Base-by-base conservation (phyloP, 1,140 invertebrate genomes). In the Drosophila gunungcola region DNA sequence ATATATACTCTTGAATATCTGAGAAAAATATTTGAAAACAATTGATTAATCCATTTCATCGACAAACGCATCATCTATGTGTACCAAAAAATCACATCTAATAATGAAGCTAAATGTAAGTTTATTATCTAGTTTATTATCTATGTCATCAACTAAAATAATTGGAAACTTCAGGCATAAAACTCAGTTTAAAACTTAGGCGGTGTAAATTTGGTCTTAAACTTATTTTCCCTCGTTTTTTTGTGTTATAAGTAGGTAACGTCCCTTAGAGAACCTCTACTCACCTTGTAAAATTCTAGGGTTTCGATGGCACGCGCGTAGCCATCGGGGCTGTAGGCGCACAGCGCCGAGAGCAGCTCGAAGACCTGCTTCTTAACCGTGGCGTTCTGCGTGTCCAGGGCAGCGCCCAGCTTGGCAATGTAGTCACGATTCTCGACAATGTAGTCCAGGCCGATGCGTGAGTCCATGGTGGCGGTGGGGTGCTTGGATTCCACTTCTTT, bases 341-440 rank as follows among this genome's bases (percentile, higher is more conserved):
- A 98, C 32, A 98, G 94, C 1, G 97, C 97, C 41, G 97, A 97
- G 55, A 98, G 94, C 56, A 98, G 94, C 93, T 98, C 97, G 91
- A 98, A 97, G 75, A 97, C 96, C 94, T 98, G 97, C 93, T 98
- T 98, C 94, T 98, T 98, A 70, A 98, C 97, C 29, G 96, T 95
- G 46, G 95, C 94, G 91, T 97, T 97, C 69, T 95, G 96, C 43
- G 97, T 97, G 92, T 97, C 96, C 89, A 98, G 93, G 74, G 97
- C 97, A 93, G 95, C 95, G 41, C 97, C 97, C 86, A 98, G 95
- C 93, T 98, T 98, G 55, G 95, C 94, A 75, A 97, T 97, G 93
- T 98, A 98, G 92, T 98, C 97, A 70, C 96, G 96, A 93, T 98
- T 97, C 92, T 98, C 97, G 57, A 98, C 96, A 91, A 98, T 98